These are phyloP conservation scores for Drosophila rubida DNA, from an alignment of 2,888 invertebrate species.

Conservation along the genomic window DNA sequence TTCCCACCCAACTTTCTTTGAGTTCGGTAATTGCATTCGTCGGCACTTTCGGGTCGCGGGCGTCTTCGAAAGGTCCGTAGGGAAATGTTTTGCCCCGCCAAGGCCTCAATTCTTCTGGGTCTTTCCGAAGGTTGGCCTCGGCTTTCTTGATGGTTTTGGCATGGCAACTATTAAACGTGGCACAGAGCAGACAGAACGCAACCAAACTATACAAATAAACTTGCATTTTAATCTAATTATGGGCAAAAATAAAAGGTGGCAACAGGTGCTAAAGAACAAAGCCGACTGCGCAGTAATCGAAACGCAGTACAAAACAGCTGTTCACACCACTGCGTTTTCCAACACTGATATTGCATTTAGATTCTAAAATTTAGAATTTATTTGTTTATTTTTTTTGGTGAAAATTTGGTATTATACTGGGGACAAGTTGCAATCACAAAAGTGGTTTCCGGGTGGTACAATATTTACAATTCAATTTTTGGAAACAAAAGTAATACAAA, in stretches of 20 bases:
- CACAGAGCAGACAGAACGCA: conserved; percentile 30
- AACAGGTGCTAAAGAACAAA: conserved; percentile 53
- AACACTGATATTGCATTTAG: conserved; percentile 30
- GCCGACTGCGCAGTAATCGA: conserved; percentile 50
- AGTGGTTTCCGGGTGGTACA: conserved; percentile 16
- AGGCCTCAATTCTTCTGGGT: conserved; percentile 20
- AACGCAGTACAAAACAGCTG: conserved; percentile 56
- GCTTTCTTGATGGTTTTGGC: conserved; percentile 70
- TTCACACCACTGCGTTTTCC: neutral
- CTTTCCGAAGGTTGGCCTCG: conserved; percentile 73
- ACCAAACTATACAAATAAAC: conserved; percentile 13
- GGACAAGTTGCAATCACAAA: conserved; percentile 40
- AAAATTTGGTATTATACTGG: conserved; percentile 20
- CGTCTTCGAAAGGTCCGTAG: conserved; percentile 38
- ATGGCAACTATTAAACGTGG: conserved; percentile 12
- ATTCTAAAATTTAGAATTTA: neutral
- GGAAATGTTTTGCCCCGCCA: conserved; percentile 68
- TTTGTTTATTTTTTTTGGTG: conserved; percentile 18
- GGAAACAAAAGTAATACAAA: conserved; percentile 25
- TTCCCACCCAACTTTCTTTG: conserved; percentile 49
- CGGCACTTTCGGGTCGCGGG: conserved; percentile 35
- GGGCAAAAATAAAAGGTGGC: conserved; percentile 40
- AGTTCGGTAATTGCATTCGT: conserved; percentile 10
- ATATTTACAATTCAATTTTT: conserved; percentile 40
- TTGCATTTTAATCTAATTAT: conserved; percentile 51